Percentiles rank a stretch among this genome's conserved stretches.
Evolutionary conservation across 2,888 invertebrate species (phyloP).

Genomic region (Conops quadrifasciatus): DNA sequence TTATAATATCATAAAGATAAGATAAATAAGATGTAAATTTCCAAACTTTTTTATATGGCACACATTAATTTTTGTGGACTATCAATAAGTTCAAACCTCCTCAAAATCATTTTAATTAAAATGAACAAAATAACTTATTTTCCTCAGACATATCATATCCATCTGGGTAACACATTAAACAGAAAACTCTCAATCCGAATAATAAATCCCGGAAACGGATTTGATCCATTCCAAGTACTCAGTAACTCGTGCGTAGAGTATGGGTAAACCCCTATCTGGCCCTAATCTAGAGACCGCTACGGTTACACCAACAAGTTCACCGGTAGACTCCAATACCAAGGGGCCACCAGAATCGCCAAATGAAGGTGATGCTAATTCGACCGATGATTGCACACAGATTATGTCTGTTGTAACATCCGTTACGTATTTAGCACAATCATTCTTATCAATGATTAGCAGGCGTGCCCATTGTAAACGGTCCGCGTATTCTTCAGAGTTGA

Average conservation of each 20-base stretch:
- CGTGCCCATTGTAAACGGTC: not conserved
- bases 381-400: not conserved
- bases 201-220: slow-evolving; percentile 30
- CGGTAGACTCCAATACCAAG: slow-evolving; percentile 43
- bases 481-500: not conserved
- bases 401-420: not conserved
- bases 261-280: slow-evolving; percentile 46
- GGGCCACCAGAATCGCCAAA: slow-evolving; percentile 60
- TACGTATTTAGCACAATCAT: not conserved
- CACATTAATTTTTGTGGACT: too few species aligned
- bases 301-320: slow-evolving; percentile 50
- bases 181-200: slow-evolving; percentile 50
- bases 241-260: slow-evolving; percentile 51
- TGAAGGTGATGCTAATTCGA: slow-evolving; percentile 49
- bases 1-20: too few species aligned
- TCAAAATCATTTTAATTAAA: too few species aligned
- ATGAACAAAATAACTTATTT: too few species aligned
- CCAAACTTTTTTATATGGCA: too few species aligned
- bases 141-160: too few species aligned
- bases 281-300: slow-evolving; percentile 49
- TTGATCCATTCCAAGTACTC: slow-evolving; percentile 54
- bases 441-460: not conserved
- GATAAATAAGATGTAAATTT: too few species aligned
- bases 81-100: too few species aligned
- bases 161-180: too few species aligned